Evolutionary conservation across 2,797 vertebrate genomes (phyloP), one percentile per base, ranked within the genome.

Genomic region (Hydrophis major): DNA sequence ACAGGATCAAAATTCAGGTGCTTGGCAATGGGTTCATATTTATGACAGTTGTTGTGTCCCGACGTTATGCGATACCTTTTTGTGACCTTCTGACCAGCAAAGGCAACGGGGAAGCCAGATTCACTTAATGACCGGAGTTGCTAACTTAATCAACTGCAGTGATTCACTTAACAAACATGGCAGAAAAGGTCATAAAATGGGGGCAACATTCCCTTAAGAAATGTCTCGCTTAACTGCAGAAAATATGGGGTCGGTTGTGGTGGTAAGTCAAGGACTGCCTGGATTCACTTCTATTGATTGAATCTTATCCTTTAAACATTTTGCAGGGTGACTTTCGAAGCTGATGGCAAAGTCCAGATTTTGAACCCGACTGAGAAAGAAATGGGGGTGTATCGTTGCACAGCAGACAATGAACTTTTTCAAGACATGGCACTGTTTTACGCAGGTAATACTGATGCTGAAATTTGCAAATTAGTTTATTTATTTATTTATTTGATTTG

Each of bases 331-430:
- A 95, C 91, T 86, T 96, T 98, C 97, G 97, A 98, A 91, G 95
- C 93, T 22, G 2, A 69, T 42, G 97, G 98, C 92, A 97, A 96
- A 74, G 93, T 99, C 55, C 98, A 97, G 94, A 98, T 99, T 94
- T 91, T 53, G 89, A 98, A 97, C 91, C 98, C 98, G 28, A 92
- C 97, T 50, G 94, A 37, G 16, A 97, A 96, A 89, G 98, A 99
- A 1, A 95, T 97, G 91, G 99, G 99, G 25, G n/a, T 95, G 37
- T 99, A 99, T 69, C 96, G 95, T 55, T 99, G 99, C 95, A 96
- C 97, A 0, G 98, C 97, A 60, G 97, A 97, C 57, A 98, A 97
- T 89, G 94, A 94, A 6, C 96, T 97, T 0, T 98, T 98, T 2
- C 98, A 98, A 0, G 98, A 99, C 89, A 96, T 92, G 16, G 95